Evolutionary conservation across 2,888 invertebrate species (phyloP).

Genomic region (Hypsopygia costalis): DNA sequence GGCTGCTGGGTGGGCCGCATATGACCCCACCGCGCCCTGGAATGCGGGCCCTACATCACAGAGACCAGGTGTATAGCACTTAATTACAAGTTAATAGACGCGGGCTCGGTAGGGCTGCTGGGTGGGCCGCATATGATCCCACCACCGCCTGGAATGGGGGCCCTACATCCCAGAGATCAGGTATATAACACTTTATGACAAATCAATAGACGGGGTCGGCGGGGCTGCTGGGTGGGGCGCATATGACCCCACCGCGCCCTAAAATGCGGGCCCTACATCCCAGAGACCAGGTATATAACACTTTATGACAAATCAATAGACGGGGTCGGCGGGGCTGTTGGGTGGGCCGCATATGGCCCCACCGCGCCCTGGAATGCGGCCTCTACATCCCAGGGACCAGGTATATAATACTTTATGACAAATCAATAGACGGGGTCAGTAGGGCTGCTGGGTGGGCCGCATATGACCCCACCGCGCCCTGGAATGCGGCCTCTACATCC

Average conservation of each 20-base stretch:
- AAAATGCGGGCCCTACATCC: too few relatives aligned
- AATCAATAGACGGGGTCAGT: slow-evolving; percentile 95
- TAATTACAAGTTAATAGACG: slow-evolving; percentile 98
- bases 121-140: slow-evolving; percentile 93
- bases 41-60: too few relatives aligned
- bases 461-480: slow-evolving; percentile 91
- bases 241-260: slow-evolving; percentile 96
- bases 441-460: slow-evolving; percentile 92
- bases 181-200: slow-evolving; percentile 27
- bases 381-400: too few relatives aligned
- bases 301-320: slow-evolving; percentile 98
- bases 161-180: slow-evolving; percentile 86
- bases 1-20: slow-evolving; percentile 92
- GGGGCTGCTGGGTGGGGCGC: slow-evolving; percentile 92
- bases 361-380: slow-evolving; percentile 92
- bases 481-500: slow-evolving; percentile 91
- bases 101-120: slow-evolving; percentile 90
- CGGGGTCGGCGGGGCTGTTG: slow-evolving; percentile 90
- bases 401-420: too few relatives aligned
- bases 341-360: slow-evolving; percentile 97
- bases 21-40: slow-evolving; percentile 97
- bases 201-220: slow-evolving; percentile 89
- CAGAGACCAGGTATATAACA: too few relatives aligned
- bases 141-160: slow-evolving; percentile 89
- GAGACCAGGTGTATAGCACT: too few relatives aligned